Percentiles rank a stretch among this genome's conserved stretches.
Evolutionary conservation across 2,888 invertebrate species (phyloP).

Genomic region (Trissoscelio sp.): DNA sequence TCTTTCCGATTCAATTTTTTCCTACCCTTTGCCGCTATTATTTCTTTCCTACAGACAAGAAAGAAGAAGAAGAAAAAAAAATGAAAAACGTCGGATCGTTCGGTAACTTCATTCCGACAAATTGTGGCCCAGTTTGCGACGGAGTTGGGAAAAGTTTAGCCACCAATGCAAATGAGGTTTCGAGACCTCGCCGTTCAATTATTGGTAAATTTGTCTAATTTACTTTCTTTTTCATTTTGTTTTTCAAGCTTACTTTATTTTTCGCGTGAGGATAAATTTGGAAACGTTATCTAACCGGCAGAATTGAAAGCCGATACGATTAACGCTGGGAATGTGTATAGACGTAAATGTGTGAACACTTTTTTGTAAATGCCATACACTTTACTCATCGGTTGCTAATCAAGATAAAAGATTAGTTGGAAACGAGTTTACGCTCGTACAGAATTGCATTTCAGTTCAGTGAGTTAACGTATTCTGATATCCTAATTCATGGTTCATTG

Average conservation of each 20-base stretch:
- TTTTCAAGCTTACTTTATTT: background rate
- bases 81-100: too few species aligned
- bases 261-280: background rate
- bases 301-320: background rate
- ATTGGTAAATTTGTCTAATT: background rate
- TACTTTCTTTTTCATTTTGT: background rate
- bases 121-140: slow-evolving; percentile 11
- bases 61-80: too few species aligned
- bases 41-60: background rate
- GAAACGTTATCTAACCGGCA: background rate
- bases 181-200: background rate
- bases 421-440: slow-evolving; percentile 27
- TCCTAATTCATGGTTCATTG: slow-evolving; percentile 50
- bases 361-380: background rate
- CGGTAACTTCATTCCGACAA: background rate
- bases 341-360: too few species aligned
- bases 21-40: background rate
- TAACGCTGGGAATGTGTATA: too few species aligned
- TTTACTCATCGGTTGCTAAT: slow-evolving; percentile 18
- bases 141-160: slow-evolving; percentile 7
- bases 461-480: slow-evolving; percentile 41
- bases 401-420: slow-evolving; percentile 34
- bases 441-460: slow-evolving; percentile 34
- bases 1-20: background rate
- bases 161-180: slow-evolving; percentile 6